phyloP scores from a whole-genome alignment of 2,888 invertebrate species.

The Atherix ibis region DNA sequence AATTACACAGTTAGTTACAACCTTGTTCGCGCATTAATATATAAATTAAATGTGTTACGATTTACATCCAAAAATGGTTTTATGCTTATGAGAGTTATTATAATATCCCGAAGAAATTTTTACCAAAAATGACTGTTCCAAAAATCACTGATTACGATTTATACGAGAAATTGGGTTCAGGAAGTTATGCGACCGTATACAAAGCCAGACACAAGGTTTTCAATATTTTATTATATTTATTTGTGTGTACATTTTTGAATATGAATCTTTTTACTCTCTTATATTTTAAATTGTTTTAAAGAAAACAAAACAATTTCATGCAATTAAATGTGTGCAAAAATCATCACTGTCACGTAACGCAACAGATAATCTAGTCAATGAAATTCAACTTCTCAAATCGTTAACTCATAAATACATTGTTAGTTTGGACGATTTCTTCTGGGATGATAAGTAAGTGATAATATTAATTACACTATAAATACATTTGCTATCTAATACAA shows the following conservation, averaged over 20 bases:
- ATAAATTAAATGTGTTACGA: too few species aligned
- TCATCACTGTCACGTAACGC: constrained; percentile 52
- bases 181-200: constrained; percentile 73
- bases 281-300: too few species aligned
- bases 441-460: constrained; percentile 48
- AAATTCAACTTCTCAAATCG: constrained; percentile 64
- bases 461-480: constrained; percentile 1
- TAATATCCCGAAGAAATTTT: not conserved
- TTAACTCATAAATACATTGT: constrained; percentile 70
- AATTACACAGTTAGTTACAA: too few species aligned
- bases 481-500: not conserved
- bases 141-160: constrained; percentile 50
- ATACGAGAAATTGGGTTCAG: constrained; percentile 60
- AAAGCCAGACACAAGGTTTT: constrained; percentile 45
- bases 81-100: too few species aligned
- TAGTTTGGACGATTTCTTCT: constrained; percentile 64
- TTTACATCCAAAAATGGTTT: too few species aligned
- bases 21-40: too few species aligned
- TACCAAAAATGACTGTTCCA: constrained; percentile 20
- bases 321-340: constrained; percentile 69
- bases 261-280: too few species aligned
- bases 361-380: constrained; percentile 64
- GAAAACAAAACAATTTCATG: too few species aligned
- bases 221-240: constrained; percentile 3
- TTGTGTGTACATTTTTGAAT: constrained; percentile 4